phyloP scores from a whole-genome alignment of 2,797 vertebrate species.

The Hapalemur alaotrensis region DNA sequence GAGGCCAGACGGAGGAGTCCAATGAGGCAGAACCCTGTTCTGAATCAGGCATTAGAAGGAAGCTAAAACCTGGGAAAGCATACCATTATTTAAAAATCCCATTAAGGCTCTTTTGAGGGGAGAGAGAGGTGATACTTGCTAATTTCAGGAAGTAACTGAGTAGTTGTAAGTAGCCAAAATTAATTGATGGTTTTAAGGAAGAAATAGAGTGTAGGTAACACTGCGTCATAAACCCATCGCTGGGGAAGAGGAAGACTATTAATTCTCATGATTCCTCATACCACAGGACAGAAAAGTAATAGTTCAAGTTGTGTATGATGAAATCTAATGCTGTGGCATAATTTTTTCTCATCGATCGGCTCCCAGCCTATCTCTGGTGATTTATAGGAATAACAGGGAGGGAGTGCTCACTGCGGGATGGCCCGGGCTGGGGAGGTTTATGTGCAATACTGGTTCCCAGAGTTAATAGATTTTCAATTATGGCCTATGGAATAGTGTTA shows the following conservation, averaged over 20 bases:
- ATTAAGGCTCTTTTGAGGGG: constrained; percentile 51
- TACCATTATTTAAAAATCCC: constrained; percentile 57
- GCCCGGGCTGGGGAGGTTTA: constrained; percentile 72
- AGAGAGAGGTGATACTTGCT: neutral
- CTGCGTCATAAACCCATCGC: constrained; percentile 76
- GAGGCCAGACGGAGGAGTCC: neutral
- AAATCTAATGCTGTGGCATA: constrained; percentile 82
- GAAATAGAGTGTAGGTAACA: constrained; percentile 78
- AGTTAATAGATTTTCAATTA: constrained; percentile 80
- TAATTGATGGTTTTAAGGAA: constrained; percentile 80
- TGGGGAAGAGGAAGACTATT: constrained; percentile 77
- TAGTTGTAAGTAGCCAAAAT: constrained; percentile 64
- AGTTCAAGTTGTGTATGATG: constrained; percentile 81
- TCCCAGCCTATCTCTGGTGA: constrained; percentile 79
- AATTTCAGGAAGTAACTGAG: constrained; percentile 69
- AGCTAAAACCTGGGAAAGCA: constrained; percentile 44
- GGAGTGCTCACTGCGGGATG: constrained; percentile 62
- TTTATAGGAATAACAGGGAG: constrained; percentile 81
- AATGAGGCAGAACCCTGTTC: neutral
- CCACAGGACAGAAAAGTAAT: constrained; percentile 81
- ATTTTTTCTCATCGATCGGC: constrained; percentile 84
- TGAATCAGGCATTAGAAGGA: constrained; percentile 8
- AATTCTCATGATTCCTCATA: constrained; percentile 81
- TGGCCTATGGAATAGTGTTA: constrained; percentile 21
- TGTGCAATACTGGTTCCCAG: constrained; percentile 69